Conservation (phyloP, 2,888 invertebrate species). For the Spilosoma lubricipeda region DNA sequence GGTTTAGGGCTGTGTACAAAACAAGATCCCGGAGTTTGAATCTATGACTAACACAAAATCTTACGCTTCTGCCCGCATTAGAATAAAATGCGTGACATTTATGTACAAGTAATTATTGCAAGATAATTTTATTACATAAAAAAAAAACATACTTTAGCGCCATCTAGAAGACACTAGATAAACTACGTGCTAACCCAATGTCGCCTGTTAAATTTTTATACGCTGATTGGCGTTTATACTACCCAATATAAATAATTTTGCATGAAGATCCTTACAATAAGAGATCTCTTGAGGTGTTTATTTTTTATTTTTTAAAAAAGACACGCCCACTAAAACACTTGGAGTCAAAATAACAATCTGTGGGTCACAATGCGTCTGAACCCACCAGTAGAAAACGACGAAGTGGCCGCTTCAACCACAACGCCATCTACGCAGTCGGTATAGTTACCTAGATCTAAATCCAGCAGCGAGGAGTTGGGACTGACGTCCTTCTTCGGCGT, state of each 20-base stretch:
- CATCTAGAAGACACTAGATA: background rate
- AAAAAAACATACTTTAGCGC: background rate
- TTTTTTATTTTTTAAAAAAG: too few relatives aligned
- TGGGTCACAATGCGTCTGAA: too few relatives aligned
- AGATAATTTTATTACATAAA: background rate
- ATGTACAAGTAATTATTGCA: background rate
- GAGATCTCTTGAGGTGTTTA: too few relatives aligned
- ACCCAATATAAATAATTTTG: too few relatives aligned
- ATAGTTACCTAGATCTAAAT: conserved; percentile 66
- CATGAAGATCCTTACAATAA: too few relatives aligned
- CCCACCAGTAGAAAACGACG: too few relatives aligned
- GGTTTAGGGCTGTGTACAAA: too few relatives aligned
- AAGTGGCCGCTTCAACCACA: too few relatives aligned
- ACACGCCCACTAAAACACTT: too few relatives aligned
- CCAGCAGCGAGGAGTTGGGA: conserved; percentile 67
- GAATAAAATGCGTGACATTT: background rate
- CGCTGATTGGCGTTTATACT: background rate
- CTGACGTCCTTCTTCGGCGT: conserved; percentile 72
- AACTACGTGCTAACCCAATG: background rate
- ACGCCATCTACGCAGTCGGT: too few relatives aligned
- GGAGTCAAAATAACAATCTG: too few relatives aligned
- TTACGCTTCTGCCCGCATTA: background rate
- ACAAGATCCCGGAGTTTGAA: too few relatives aligned
- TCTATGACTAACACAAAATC: background rate
- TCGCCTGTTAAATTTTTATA: background rate